phyloP scores from a whole-genome alignment of 2,797 vertebrate species.

The Hapalemur alaotrensis region DNA sequence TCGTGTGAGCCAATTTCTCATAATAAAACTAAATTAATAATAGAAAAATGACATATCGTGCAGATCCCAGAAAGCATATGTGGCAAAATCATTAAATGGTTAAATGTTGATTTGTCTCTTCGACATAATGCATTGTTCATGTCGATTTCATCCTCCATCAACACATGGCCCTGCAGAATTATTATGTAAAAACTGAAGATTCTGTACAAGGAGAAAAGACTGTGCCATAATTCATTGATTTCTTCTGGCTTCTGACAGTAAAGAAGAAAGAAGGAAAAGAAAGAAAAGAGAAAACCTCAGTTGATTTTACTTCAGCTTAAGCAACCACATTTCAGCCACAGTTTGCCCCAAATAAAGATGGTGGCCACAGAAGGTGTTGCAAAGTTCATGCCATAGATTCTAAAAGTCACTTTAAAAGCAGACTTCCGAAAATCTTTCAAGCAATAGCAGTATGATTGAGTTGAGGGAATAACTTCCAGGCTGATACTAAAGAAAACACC shows the following conservation, averaged over 20 bases:
- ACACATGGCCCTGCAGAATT: not conserved
- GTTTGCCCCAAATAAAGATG: not conserved
- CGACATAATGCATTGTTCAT: not conserved
- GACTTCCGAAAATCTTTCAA: not conserved
- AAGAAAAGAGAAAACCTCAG: not conserved
- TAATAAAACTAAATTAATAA: not conserved
- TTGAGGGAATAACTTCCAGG: not conserved
- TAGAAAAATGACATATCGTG: not conserved
- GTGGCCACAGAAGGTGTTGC: not conserved
- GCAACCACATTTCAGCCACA: conserved; percentile 36
- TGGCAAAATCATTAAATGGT: not conserved
- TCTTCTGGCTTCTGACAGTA: conserved; percentile 30
- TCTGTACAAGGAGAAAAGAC: not conserved
- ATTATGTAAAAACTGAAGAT: not conserved
- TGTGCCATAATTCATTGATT: not conserved
- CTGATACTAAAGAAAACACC: not conserved
- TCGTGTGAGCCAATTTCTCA: not conserved
- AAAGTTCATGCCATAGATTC: not conserved
- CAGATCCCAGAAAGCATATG: not conserved
- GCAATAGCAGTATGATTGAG: not conserved
- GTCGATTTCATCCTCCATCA: not conserved
- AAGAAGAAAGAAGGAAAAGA: not conserved
- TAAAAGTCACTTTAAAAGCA: conserved; percentile 14
- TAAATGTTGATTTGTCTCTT: not conserved
- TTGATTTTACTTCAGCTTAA: conserved; percentile 51